Evolutionary conservation across 2,888 invertebrate genomes (phyloP).

Genomic region (Octonoba sinensis): DNA sequence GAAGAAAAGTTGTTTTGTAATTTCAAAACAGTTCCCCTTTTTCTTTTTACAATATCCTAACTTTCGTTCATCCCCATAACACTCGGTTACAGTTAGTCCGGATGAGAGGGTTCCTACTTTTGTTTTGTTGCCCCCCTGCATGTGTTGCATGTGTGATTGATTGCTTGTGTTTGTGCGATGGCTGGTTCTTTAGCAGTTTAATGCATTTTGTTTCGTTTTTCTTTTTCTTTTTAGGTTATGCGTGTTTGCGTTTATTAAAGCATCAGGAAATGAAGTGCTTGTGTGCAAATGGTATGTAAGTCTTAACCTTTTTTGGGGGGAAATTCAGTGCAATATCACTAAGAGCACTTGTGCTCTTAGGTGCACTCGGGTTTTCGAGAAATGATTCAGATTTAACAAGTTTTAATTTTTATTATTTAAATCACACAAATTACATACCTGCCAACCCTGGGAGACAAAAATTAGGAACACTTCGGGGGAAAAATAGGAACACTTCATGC

Average conservation of each 20-base stretch:
- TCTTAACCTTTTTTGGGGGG: not conserved
- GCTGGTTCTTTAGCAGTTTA: not conserved
- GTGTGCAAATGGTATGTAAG: constrained; percentile 41
- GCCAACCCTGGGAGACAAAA: too few relatives aligned
- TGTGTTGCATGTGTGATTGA: not conserved
- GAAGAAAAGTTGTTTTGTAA: too few relatives aligned
- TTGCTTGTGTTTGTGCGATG: not conserved
- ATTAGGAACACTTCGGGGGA: too few relatives aligned
- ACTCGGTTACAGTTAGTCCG: too few relatives aligned
- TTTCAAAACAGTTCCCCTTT: too few relatives aligned
- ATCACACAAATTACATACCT: not conserved
- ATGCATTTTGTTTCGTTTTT: constrained; percentile 6
- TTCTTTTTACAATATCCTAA: too few relatives aligned
- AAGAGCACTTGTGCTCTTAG: too few relatives aligned
- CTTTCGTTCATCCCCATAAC: too few relatives aligned
- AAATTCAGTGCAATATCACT: not conserved
- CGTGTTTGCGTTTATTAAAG: constrained; percentile 16
- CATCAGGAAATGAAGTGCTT: constrained; percentile 26
- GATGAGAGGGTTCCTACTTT: not conserved
- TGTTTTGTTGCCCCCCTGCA: not conserved
- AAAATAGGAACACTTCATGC: too few relatives aligned
- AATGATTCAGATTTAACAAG: too few relatives aligned
- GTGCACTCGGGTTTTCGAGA: too few relatives aligned
- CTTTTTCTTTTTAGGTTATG: constrained; percentile 37
- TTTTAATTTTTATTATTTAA: not conserved